Evolutionary conservation across 2,888 invertebrate species (phyloP).

Genomic region (Acanthococcus lagerstroemiae): DNA sequence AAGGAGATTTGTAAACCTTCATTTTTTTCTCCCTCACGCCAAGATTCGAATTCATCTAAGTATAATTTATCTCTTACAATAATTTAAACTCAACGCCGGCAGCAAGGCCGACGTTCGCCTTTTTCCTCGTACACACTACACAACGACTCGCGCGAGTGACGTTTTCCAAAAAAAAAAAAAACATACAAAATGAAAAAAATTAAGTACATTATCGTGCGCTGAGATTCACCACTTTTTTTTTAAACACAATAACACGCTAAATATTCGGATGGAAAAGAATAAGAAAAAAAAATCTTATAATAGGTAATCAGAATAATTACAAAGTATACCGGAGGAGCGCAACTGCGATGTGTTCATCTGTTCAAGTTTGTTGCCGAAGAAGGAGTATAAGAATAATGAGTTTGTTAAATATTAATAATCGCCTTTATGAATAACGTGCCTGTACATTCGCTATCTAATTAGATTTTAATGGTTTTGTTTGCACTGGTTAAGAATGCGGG

Average conservation of each 20-base stretch:
- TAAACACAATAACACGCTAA: no score
- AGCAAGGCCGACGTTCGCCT: neutral
- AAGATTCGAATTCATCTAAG: no score
- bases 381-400: constrained; percentile 11
- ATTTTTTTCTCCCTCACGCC: no score
- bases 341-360: no score
- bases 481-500: constrained; percentile 15
- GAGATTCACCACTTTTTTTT: neutral
- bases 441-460: constrained; percentile 20
- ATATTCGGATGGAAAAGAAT: no score
- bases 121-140: no score
- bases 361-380: no score
- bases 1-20: no score
- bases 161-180: no score
- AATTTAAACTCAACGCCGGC: neutral
- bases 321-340: no score
- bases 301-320: neutral
- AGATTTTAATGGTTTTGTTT: constrained; percentile 25
- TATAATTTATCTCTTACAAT: neutral
- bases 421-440: constrained; percentile 7
- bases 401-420: constrained; percentile 22
- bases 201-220: neutral
- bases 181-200: no score
- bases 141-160: no score
- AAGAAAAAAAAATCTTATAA: neutral